A percentile compares a stretch with the other conserved stretches of the same genome.
phyloP scores from a whole-genome alignment of 2,113 vertebrate species.

The Trogon surrucura region DNA sequence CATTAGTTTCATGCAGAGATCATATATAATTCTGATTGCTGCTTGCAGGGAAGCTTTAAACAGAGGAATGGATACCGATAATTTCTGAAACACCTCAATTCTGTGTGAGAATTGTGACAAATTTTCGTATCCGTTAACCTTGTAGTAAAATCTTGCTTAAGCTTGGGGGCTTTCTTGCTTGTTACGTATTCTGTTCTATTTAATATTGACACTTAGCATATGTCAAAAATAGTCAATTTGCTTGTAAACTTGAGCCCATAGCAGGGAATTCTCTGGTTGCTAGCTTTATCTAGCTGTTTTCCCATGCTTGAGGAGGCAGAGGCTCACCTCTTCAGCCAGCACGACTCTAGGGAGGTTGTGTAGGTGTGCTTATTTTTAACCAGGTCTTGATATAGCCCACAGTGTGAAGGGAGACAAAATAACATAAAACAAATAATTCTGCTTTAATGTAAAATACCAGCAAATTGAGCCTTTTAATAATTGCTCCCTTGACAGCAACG shows the following conservation, averaged over 20 bases:
- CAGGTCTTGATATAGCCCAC: neutral
- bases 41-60: slow-evolving; percentile 63
- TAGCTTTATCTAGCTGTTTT: neutral
- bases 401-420: neutral
- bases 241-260: neutral
- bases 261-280: neutral
- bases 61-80: slow-evolving; percentile 35
- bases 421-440: neutral
- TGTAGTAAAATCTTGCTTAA: neutral
- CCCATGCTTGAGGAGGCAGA: neutral
- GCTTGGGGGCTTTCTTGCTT: neutral
- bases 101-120: neutral
- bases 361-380: neutral
- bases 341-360: neutral
- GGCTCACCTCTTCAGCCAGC: neutral
- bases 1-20: slow-evolving; percentile 69
- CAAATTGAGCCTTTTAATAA: neutral
- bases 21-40: slow-evolving; percentile 64
- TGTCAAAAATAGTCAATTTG: neutral
- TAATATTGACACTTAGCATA: neutral
- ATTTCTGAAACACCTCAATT: slow-evolving; percentile 53
- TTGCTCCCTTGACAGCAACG: neutral
- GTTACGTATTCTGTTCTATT: neutral
- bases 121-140: slow-evolving; percentile 9
- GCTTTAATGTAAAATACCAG: neutral